Conservation (phyloP, 2,113 vertebrate genomes). For the Archilochus colubris region DNA sequence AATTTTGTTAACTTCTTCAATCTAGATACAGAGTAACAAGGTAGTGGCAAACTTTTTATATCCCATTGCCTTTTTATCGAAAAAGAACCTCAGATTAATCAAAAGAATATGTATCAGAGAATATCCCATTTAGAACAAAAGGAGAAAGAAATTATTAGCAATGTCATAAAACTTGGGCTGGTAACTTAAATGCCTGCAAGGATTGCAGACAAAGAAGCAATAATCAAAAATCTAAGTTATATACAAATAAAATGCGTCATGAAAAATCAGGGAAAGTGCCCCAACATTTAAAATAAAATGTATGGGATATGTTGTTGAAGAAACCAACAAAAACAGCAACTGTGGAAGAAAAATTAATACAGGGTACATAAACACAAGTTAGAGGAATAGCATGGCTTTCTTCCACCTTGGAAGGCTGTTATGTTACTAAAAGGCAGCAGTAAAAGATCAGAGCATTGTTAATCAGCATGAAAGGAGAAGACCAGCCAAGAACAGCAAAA, state of each 20-base stretch:
- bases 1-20: not conserved
- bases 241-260: not conserved
- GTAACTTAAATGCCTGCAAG: not conserved
- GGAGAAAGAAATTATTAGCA: not conserved
- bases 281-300: slow-evolving; percentile 13
- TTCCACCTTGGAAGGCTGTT: slow-evolving; percentile 55
- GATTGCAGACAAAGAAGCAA: not conserved
- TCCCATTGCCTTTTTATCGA: not conserved
- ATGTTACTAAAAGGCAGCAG: slow-evolving; percentile 46
- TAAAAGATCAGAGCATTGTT: slow-evolving; percentile 61
- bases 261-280: not conserved
- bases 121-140: not conserved
- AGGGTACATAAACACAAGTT: slow-evolving; percentile 36
- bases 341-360: slow-evolving; percentile 34
- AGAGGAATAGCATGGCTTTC: slow-evolving; percentile 45
- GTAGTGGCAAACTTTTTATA: not conserved
- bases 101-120: not conserved
- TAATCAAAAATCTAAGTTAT: not conserved
- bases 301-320: not conserved
- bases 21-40: not conserved
- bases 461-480: slow-evolving; percentile 56
- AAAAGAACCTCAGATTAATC: not conserved
- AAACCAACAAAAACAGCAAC: slow-evolving; percentile 20
- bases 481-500: slow-evolving; percentile 56
- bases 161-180: not conserved